Evolutionary conservation across 2,888 invertebrate species (phyloP), one percentile per base, ranked within the genome.

Genomic region (Rhopalosiphum nymphaeae): DNA sequence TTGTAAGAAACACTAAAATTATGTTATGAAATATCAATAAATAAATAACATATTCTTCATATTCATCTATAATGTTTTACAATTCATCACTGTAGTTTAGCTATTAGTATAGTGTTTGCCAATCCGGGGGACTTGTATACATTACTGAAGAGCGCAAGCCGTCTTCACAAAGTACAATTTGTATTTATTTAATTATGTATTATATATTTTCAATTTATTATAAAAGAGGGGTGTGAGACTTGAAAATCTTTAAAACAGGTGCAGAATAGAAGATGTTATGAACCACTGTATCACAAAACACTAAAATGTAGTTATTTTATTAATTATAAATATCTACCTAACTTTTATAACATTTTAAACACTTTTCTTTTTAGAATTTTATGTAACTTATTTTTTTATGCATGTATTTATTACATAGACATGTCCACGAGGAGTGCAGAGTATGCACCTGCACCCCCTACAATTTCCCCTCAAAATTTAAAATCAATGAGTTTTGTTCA

Each of bases 1-100:
- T 91, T 85, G n/a, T 85, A 86, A 85, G 57, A 86, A 86, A 86
- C 92, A 92, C 92, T 90, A 11, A 49, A 44, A 86, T 46, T 61
- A n/a, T 42, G 9, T 56, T n/a, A 44, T 57, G 16, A n/a, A 9
- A 57, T 21, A 61, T 46, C 16, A 56, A 84, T 42, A 53, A 53
- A 53, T 53, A 53, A 53, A 53, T 78, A 78, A 36, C 9, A 78
- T 36, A 9, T 36, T 36, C 36, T 78, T 78, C 36, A 36, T 78
- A 78, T 67, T 67, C 16, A 36, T 67, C n/a, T 67, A 36, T n/a
- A 5, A 67, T 36, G 53, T 36, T 21, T 78, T 78, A 36, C 78
- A 36, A 78, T 36, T n/a, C 2, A 21, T 16, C 21, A 1, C 21
- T 21, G 21, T 21, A 5, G 13, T 67, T n/a, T 13, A n/a, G 67